Evolutionary conservation across 2,113 vertebrate genomes (phyloP).

Genomic region (Cyanoderma ruficeps): DNA sequence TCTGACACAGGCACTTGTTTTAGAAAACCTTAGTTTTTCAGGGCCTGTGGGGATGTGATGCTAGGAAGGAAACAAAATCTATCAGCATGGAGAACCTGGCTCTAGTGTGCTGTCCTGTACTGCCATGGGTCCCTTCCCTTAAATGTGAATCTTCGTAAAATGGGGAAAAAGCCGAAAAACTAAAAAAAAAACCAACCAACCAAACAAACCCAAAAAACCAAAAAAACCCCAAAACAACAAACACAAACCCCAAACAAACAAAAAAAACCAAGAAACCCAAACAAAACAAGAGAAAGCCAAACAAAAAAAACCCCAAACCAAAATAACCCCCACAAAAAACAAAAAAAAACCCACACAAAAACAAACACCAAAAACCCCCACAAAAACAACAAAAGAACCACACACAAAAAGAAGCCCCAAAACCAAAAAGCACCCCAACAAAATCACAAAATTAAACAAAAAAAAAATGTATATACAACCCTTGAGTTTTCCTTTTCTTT

Average conservation of each 20-base stretch:
- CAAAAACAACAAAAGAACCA: too few species aligned
- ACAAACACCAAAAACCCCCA: too few species aligned
- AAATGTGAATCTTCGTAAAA: background rate
- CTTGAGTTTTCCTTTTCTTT: background rate
- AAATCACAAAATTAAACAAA: background rate
- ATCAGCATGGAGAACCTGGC: background rate
- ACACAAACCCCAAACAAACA: too few species aligned
- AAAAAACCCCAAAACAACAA: too few species aligned
- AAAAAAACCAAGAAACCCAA: too few species aligned
- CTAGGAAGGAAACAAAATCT: background rate
- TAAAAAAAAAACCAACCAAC: too few species aligned
- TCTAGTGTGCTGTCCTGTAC: background rate
- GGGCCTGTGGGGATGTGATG: background rate
- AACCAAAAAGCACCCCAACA: background rate
- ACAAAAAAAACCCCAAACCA: too few species aligned
- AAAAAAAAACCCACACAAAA: too few species aligned
- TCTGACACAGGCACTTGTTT: background rate
- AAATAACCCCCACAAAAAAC: too few species aligned
- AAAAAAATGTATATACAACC: accelerated
- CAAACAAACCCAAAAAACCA: too few species aligned
- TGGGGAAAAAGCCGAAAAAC: background rate
- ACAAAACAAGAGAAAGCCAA: too few species aligned
- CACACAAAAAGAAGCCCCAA: too few species aligned
- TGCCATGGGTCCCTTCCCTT: background rate
- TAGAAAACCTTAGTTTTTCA: background rate